Percentiles rank a stretch among this genome's conserved stretches.
Evolutionary conservation across 2,888 invertebrate species (phyloP).

Genomic region (Troides oblongomaculatus): DNA sequence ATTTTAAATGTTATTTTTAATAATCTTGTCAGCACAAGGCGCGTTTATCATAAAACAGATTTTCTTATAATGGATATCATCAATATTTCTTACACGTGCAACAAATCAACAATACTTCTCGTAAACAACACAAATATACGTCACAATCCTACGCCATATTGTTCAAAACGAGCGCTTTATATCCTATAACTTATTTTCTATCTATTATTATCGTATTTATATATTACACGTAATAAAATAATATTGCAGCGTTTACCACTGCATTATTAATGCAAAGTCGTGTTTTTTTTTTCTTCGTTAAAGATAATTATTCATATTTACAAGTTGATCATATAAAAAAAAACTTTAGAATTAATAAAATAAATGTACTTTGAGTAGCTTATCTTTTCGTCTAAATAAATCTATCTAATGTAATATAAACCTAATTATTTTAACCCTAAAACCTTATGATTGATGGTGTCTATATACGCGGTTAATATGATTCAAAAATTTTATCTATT

Average conservation of each 20-base stretch:
- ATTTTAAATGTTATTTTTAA: conserved; percentile 26
- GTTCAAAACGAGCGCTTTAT: conserved; percentile 13
- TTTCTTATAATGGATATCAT: conserved; percentile 1
- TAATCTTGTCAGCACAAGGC: conserved; percentile 20
- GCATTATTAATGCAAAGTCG: neutral
- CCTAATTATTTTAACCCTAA: conserved; percentile 10
- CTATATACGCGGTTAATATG: neutral
- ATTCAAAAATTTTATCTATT: neutral
- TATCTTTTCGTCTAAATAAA: conserved; percentile 22
- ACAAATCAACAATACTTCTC: conserved; percentile 19
- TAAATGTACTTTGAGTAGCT: conserved; percentile 56
- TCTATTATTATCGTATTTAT: conserved; percentile 13
- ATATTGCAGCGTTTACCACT: conserved; percentile 17
- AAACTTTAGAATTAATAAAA: conserved; percentile 48
- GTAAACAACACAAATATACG: conserved; percentile 19
- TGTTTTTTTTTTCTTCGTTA: neutral
- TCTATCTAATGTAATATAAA: neutral
- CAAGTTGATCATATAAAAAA: conserved; percentile 51
- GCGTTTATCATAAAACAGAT: conserved; percentile 7
- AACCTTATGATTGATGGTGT: neutral
- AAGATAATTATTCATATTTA: conserved; percentile 59
- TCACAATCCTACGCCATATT: neutral
- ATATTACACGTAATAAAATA: conserved; percentile 24
- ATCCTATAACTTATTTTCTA: conserved; percentile 16
- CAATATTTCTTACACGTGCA: conserved; percentile 14